Conservation (phyloP, 2,888 invertebrate species). For the Lasioglossum figueresi region DNA sequence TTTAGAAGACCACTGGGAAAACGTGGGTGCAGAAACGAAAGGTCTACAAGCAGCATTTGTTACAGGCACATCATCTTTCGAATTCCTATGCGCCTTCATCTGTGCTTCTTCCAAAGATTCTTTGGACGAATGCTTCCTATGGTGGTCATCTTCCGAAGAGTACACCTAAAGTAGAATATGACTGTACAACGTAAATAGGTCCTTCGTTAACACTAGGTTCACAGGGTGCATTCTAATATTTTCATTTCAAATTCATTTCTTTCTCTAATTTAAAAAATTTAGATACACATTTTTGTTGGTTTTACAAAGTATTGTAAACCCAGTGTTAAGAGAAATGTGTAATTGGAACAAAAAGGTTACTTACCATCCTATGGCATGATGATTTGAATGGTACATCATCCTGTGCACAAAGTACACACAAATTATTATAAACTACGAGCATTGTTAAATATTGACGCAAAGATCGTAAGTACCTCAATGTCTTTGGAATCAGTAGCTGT, state of each 20-base stretch:
- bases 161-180: slow-evolving; percentile 41
- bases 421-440: not conserved
- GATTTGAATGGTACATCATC: slow-evolving; percentile 64
- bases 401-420: slow-evolving; percentile 42
- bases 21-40: slow-evolving; percentile 56
- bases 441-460: not conserved
- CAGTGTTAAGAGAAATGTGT: not conserved
- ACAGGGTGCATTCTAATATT: no score
- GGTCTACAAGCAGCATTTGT: slow-evolving; percentile 57
- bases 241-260: no score
- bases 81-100: slow-evolving; percentile 54
- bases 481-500: slow-evolving; percentile 84
- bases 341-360: not conserved
- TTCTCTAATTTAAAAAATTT: no score
- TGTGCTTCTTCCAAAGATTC: slow-evolving; percentile 45
- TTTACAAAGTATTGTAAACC: no score
- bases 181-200: not conserved
- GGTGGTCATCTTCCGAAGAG: slow-evolving; percentile 34
- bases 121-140: slow-evolving; percentile 42
- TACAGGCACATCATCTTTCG: slow-evolving; percentile 55
- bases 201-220: not conserved
- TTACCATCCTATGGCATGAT: slow-evolving; percentile 66
- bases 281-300: no score
- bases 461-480: slow-evolving; percentile 78
- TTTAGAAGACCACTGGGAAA: slow-evolving; percentile 63